Evolutionary conservation across 2,113 vertebrate genomes (phyloP).

Genomic region (Anguilla rostrata): DNA sequence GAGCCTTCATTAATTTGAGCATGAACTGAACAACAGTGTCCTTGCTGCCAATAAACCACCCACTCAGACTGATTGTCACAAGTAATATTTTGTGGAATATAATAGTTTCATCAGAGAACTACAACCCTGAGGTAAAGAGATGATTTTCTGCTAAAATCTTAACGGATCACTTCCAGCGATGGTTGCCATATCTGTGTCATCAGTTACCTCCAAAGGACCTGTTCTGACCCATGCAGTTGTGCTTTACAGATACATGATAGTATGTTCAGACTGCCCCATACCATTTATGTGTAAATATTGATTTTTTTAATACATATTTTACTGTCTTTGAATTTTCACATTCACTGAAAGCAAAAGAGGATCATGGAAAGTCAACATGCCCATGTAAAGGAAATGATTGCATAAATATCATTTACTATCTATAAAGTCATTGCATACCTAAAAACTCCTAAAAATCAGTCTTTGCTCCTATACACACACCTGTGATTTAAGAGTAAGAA

Average conservation of each 20-base stretch:
- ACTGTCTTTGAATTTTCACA: no score
- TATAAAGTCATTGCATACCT: no score
- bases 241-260: not conserved
- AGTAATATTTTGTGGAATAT: constrained; percentile 40
- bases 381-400: no score
- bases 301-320: no score
- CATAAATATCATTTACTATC: no score
- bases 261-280: not conserved
- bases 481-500: no score
- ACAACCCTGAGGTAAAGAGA: constrained; percentile 60
- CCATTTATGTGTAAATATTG: no score
- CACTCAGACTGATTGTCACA: constrained; percentile 14
- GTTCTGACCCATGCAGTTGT: constrained; percentile 44
- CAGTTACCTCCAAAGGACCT: constrained; percentile 26
- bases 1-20: constrained; percentile 22
- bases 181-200: constrained; percentile 48
- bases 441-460: no score
- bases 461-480: no score
- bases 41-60: constrained; percentile 1
- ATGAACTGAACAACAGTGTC: constrained; percentile 1
- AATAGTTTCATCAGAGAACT: constrained; percentile 60
- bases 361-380: no score
- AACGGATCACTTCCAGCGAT: constrained; percentile 50
- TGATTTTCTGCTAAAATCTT: constrained; percentile 47
- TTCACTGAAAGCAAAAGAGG: no score